Evolutionary conservation across 1,140 invertebrate genomes (phyloP), one percentile per base, ranked within the genome.

Genomic region (Sesamia nonagrioides): DNA sequence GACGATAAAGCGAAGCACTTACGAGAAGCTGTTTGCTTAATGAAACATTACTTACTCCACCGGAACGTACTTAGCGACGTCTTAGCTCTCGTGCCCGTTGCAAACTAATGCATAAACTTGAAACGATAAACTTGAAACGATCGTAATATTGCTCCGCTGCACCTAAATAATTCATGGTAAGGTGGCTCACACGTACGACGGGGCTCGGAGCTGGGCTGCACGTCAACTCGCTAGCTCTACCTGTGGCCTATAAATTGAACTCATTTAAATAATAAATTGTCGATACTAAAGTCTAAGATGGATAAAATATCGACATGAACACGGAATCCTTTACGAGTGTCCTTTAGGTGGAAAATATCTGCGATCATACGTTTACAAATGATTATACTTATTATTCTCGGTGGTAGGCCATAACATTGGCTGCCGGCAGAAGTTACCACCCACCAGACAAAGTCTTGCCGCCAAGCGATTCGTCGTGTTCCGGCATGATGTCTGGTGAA

Each of bases 141-240:
- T 78, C 75, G 82, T 80, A 80, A 85, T 87, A 89, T 84, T 86
- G 81, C 56, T 66, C 72, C 71, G 81, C 79, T 74, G 68, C 35
- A 77, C 78, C 77, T 89, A 73, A 88, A 88, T 89, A 89, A 89
- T 89, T 84, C 80, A 89, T 81, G 82, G 60, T 63, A 27, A 75
- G 15, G 58, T 63, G 73, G 58, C 73, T 60, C 37, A 48, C 56
- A 61, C 40, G 45, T 58, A 75, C 58, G 56, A 11, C 37, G 60
- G 17, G 50, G 7, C 40, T 58, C 35, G 33, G 4, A 21, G 37
- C 35, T 42, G 35, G 45, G 15, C 21, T 42, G 35, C 50, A 73
- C 54, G 54, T 60, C 50, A 73, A 42, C 37, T 58, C 40, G 35
- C 71, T 58, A 75, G 45, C 66, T 76, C 69, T 77, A 74, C 69